Base-by-base conservation (phyloP, 2,113 vertebrate genomes). In the Turnix velox region DNA sequence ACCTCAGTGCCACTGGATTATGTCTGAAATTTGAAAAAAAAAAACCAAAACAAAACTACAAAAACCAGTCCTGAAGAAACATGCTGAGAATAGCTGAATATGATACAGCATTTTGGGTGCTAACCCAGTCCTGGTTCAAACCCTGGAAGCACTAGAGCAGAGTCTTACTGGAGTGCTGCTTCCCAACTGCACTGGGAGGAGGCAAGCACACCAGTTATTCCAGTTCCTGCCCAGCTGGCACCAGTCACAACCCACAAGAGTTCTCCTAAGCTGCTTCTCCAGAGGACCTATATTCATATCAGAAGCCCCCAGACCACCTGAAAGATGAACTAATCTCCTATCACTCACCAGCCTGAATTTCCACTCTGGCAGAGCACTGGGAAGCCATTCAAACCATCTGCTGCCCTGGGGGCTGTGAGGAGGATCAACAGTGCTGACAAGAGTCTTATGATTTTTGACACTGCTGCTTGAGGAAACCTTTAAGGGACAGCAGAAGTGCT, bases 281-380 rank as follows among this genome's bases (percentile, higher is more conserved):
- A 54, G 54, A 69, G 61, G 49, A 33, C 31, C 67, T 57, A 49
- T 12, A 23, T 1, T 1, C 1, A 0, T 6, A 73, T 9, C 28
- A 66, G 59, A n/a, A 92, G 20, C 13, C 80, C 25, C 30, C n/a
- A 40, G 45, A 69, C 13, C 46, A 69, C 49, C 16, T 1, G 4
- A 54, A 81, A 81, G 37, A 58, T 1, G 9, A 39, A 31, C 65
- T 35, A 15, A 52, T 33, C 17, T 30, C 28, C 43, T 18, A 12
- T 12, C 55, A 66, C 48, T 48, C 28, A 18, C 40, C 28, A 84
- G 39, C 12, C 61, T 35, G 35, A 16, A 83, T 33, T 77, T 71
- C 72, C 48, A 66, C 17, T 74, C 40, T 40, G 14, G 28, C 23
- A 67, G 39, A 75, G 61, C 30, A 18, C 24, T n/a, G 72, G 9